Evolutionary conservation across 2,113 vertebrate genomes (phyloP), one percentile per base, ranked within the genome.

Genomic region (Romanogobio albipinnatus): DNA sequence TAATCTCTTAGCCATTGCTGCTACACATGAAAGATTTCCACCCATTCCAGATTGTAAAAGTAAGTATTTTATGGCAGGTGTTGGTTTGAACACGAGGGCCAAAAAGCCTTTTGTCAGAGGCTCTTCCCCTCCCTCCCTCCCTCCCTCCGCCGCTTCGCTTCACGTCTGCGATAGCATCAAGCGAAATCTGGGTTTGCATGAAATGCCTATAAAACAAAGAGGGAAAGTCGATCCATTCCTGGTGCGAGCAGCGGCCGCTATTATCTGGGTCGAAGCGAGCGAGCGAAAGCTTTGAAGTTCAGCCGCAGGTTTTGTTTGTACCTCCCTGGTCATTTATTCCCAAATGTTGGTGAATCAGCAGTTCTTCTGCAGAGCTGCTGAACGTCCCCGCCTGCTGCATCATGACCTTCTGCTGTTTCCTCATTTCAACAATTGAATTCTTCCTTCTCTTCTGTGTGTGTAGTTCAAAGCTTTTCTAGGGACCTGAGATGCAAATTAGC

Each of bases 1-100:
- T 89, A 92, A 94, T 91, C 95, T 92, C 88, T 84, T 82, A 90
- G 87, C 82, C 85, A 79, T 51, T 88, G 87, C 92, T 92, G 92
- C 90, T 90, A 87, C 89, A 91, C 62, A 82, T 90, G 86, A 92
- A 93, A 94, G 91, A 86, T 91, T 88, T 81, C 91, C 90, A 90
- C 87, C 78, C 89, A 87, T 88, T 84, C 89, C 90, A 88, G 24
- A 76, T 19, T 71, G 89, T 75, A 89, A 84, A 81, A 88, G 81
- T 82, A 73, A 84, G 79, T 53, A 56, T 84, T 90, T 83, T 80
- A 53, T 76, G 81, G 89, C 90, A 91, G 87, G 93, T 92, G 91
- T 90, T 86, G 36, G 86, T 76, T 64, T 84, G 49, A 80, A 84
- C 5, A 47, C 15, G 39, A 76, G 66, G 62, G 79, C 70, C 82